phyloP scores from a whole-genome alignment of 2,113 vertebrate species.

The Gobio gobio region DNA sequence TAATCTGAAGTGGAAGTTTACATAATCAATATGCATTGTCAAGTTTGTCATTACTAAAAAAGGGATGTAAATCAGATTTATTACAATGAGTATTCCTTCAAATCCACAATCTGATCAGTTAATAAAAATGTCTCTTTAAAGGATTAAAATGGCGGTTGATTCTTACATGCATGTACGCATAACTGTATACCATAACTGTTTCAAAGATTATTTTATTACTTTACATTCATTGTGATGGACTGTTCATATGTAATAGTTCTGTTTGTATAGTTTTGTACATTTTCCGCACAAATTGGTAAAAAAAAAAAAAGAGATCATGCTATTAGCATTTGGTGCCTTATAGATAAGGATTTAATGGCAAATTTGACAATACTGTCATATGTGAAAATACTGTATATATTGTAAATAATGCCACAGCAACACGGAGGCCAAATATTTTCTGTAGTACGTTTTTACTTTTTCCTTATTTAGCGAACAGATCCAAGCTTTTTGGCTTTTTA shows the following conservation, averaged over 20 bases:
- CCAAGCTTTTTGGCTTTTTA: constrained; percentile 85
- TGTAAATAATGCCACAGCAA: constrained; percentile 86
- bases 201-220: neutral
- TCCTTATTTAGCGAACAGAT: constrained; percentile 84
- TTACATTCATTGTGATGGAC: neutral
- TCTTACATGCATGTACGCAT: neutral
- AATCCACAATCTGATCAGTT: neutral
- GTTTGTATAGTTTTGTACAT: constrained; percentile 64
- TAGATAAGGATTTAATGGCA: constrained; percentile 78
- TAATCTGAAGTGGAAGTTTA: constrained; percentile 5
- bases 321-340: constrained; percentile 89
- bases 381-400: constrained; percentile 82
- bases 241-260: constrained; percentile 46
- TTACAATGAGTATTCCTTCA: neutral
- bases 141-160: neutral
- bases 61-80: constrained; percentile 7
- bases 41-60: constrained; percentile 9
- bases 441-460: constrained; percentile 88
- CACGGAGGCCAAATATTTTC: constrained; percentile 90
- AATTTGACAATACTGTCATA: constrained; percentile 79
- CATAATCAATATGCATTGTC: neutral
- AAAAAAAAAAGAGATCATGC: constrained; percentile 69
- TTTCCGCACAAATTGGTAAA: constrained; percentile 78
- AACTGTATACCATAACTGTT: neutral
- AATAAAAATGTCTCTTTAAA: neutral